Evolutionary conservation across 2,888 invertebrate species (phyloP), one percentile per base, ranked within the genome.

Genomic region (Harpalus rubripes): DNA sequence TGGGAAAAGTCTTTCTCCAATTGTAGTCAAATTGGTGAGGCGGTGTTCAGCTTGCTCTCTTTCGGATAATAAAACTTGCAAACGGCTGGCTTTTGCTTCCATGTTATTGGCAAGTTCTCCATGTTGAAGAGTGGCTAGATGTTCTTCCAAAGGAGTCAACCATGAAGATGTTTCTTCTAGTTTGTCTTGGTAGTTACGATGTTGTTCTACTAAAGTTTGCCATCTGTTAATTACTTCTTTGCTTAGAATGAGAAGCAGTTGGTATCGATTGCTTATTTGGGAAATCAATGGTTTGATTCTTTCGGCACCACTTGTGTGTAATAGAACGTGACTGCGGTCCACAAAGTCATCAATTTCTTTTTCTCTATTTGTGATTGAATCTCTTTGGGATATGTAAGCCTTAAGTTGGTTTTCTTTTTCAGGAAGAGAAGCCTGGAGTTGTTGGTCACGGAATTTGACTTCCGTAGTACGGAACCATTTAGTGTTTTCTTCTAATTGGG

Each of bases 381-480:
- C 96, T 18, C 96, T 94, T 88, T 96, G 93, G 78, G 95, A 94
- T 88, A 95, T 94, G 87, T 96, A 96, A 81, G 93, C 92, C 86
- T 94, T 93, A 10, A 97, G 91, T 88, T 96, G 95, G 32, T 93
- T 92, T 88, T 95, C 94, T 91, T 98, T 99, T 88, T 98, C 97
- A 76, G 94, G 92, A 18, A 97, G 91, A 0, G 95, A 95, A 0
- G 96, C 95, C 89, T 96, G 95, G 2, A 98, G 92, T 87, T 95
- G 95, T 90, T 97, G 97, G 88, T 98, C 97, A 81, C 97, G 94
- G 89, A 98, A 96, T 83, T 95, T 94, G 7, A 95, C 93, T 92
- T 98, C 98, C 90, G 95, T 95, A 39, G 94, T 93, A 88, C 96
- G 95, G 87, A 98, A 95, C 98, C 98, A 98, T 87, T 95, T 95